A percentile compares a stretch with the other conserved stretches of the same genome.
Conservation (phyloP, 2,113 vertebrate species). For the Urocynchramus pylzowi region DNA sequence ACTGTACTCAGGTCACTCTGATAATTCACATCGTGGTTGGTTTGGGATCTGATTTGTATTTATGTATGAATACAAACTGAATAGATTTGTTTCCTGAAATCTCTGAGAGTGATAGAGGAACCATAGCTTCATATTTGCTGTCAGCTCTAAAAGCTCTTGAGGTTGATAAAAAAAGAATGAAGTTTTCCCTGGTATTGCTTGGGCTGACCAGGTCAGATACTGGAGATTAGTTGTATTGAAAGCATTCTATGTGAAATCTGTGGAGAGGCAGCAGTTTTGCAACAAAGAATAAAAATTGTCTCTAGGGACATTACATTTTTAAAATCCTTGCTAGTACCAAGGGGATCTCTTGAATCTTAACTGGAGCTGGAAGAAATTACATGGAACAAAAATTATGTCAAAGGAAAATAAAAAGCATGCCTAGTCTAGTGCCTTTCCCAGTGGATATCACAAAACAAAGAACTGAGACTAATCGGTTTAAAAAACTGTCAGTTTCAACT, state of each 20-base stretch:
- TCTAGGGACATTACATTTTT: not conserved
- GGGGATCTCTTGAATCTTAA: not conserved
- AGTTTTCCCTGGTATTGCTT: not conserved
- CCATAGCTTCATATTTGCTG: not conserved
- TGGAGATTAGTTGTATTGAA: slow-evolving; percentile 1
- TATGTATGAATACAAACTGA: not conserved
- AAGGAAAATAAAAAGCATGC: not conserved
- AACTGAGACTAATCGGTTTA: not conserved
- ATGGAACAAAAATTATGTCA: not conserved
- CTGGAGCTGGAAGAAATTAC: not conserved
- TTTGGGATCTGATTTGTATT: not conserved
- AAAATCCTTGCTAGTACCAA: not conserved
- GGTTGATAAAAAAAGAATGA: not conserved
- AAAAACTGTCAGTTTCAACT: not conserved
- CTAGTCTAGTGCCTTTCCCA: not conserved
- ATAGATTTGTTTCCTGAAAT: not conserved
- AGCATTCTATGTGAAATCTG: not conserved
- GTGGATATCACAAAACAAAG: not conserved
- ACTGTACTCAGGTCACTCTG: not conserved
- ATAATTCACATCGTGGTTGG: not conserved
- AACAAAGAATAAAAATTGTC: slow-evolving; percentile 4
- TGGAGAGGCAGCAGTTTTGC: not conserved
- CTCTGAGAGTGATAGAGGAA: not conserved
- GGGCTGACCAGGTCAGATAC: slow-evolving; percentile 2
- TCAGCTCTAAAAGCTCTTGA: not conserved